Conservation (phyloP, 1,140 invertebrate species). For the Thereuonema tuberculata region DNA sequence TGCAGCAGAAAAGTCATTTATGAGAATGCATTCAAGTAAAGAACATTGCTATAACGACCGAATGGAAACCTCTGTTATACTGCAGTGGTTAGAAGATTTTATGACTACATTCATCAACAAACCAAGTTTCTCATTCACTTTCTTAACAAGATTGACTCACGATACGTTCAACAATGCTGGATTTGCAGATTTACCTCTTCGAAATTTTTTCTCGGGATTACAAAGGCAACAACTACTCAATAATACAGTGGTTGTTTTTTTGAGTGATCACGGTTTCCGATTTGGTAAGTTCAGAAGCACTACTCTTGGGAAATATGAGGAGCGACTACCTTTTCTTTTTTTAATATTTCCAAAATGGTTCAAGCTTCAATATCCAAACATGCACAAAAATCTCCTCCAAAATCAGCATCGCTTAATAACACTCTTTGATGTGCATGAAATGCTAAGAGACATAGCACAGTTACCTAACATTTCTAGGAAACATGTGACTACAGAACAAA, state of each 20-base stretch:
- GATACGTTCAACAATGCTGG: slow-evolving; percentile 27
- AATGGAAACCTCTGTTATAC: neutral
- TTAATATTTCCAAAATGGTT: slow-evolving; percentile 37
- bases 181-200: slow-evolving; percentile 26
- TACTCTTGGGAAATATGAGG: slow-evolving; percentile 40
- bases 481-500: slow-evolving; percentile 16
- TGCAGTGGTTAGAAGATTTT: neutral
- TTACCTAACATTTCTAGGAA: slow-evolving; percentile 6
- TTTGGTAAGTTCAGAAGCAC: slow-evolving; percentile 37
- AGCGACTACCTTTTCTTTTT: slow-evolving; percentile 41
- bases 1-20: slow-evolving; percentile 12
- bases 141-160: slow-evolving; percentile 31
- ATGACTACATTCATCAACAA: neutral
- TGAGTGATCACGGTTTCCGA: slow-evolving; percentile 43
- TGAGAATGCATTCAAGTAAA: neutral
- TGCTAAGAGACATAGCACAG: slow-evolving; percentile 26
- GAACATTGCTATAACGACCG: neutral
- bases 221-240: slow-evolving; percentile 25
- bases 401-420: slow-evolving; percentile 34
- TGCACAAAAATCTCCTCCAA: slow-evolving; percentile 25
- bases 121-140: slow-evolving; percentile 22
- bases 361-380: slow-evolving; percentile 25
- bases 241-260: slow-evolving; percentile 39
- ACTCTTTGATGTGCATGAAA: slow-evolving; percentile 37
- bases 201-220: slow-evolving; percentile 27